Conservation (phyloP, 30 jellyfish, hydroid and myxozoan genomes). For the Turritopsis dohrnii region DNA sequence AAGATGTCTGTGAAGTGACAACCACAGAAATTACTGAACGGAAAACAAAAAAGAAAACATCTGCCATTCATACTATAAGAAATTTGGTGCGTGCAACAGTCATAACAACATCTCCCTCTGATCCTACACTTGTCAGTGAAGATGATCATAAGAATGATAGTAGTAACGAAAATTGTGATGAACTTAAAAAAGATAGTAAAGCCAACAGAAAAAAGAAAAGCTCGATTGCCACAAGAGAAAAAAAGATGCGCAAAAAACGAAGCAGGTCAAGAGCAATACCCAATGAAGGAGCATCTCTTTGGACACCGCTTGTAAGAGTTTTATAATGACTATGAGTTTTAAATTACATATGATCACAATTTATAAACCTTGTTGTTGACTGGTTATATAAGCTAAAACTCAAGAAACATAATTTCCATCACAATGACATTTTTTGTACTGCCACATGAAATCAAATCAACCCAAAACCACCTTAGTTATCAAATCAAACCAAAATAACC, state of each 20-base stretch:
- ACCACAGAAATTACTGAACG: constrained; percentile 39
- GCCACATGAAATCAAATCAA: too few relatives aligned
- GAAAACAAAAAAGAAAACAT: constrained; percentile 26
- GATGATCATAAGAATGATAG: neutral
- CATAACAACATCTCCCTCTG: constrained; percentile 2
- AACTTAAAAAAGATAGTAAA: constrained; percentile 1
- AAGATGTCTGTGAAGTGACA: constrained; percentile 32
- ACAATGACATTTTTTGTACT: too few relatives aligned
- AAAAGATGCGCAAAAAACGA: constrained; percentile 36
- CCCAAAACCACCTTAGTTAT: too few relatives aligned
- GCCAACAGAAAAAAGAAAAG: neutral
- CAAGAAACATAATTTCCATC: neutral
- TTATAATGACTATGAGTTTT: neutral
- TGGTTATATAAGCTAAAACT: neutral
- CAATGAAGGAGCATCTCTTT: constrained; percentile 92
- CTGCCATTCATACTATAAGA: constrained; percentile 26
- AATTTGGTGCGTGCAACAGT: constrained; percentile 32
- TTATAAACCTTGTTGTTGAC: neutral
- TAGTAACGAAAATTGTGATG: constrained; percentile 9
- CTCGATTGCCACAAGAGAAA: neutral
- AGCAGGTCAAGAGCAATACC: constrained; percentile 63
- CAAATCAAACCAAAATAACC: too few relatives aligned
- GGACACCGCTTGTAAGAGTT: constrained; percentile 85
- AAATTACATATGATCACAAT: too few relatives aligned
- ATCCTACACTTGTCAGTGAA: neutral